These are phyloP conservation scores for Pocillopora verrucosa DNA, from an alignment of 64 coral and sea anemone genomes.

Conservation along the genomic window DNA sequence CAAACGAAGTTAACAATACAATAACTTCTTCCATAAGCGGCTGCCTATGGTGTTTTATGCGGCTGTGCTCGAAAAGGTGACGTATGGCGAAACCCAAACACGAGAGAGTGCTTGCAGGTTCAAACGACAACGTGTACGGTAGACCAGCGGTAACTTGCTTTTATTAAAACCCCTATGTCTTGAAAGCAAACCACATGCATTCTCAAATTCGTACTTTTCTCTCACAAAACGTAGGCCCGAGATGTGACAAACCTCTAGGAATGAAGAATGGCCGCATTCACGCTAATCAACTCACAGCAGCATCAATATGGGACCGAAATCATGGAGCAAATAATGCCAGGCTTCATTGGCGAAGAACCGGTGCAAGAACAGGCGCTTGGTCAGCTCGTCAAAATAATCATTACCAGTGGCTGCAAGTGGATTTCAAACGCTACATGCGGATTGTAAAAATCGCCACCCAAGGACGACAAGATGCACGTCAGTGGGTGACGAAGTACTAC, in stretches of 20 bases:
- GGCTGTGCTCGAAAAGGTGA: too few relatives aligned
- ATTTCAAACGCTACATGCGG: slow-evolving; percentile 61
- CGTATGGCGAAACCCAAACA: too few relatives aligned
- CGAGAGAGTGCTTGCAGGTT: too few relatives aligned
- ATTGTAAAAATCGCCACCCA: slow-evolving; percentile 70
- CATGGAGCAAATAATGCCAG: slow-evolving; percentile 60
- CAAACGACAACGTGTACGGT: too few relatives aligned
- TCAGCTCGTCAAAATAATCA: slow-evolving; percentile 70
- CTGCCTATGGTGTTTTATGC: too few relatives aligned
- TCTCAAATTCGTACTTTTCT: background rate
- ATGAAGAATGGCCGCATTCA: slow-evolving; percentile 74
- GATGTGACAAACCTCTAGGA: slow-evolving; percentile 61
- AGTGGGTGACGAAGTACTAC: slow-evolving; percentile 83
- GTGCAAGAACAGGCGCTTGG: slow-evolving; percentile 63
- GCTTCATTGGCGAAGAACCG: slow-evolving; percentile 49
- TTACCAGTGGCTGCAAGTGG: slow-evolving; percentile 71
- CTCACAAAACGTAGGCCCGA: slow-evolving; percentile 1
- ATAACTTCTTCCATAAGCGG: too few relatives aligned
- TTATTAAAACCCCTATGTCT: too few relatives aligned
- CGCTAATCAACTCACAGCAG: slow-evolving; percentile 62
- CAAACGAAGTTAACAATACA: too few relatives aligned
- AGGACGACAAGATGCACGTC: slow-evolving; percentile 70
- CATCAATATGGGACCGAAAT: slow-evolving; percentile 63
- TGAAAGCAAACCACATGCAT: background rate
- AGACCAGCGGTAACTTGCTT: too few relatives aligned